Evolutionary conservation across 2,797 vertebrate species (phyloP).

Genomic region (Bufotes viridis): DNA sequence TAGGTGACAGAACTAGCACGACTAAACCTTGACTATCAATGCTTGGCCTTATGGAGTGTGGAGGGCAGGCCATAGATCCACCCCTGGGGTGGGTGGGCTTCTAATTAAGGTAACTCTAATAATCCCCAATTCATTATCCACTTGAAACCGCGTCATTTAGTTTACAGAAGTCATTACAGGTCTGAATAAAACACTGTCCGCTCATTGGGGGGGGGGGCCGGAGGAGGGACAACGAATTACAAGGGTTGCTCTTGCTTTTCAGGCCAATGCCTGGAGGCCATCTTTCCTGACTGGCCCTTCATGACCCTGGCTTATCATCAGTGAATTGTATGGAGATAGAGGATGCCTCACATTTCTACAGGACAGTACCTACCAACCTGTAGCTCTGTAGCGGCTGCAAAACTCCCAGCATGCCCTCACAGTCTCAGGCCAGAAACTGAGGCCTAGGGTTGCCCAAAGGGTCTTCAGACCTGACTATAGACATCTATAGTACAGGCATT

Average conservation of each 20-base stretch:
- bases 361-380: background rate
- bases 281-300: slow-evolving; percentile 12
- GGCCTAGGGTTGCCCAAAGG: background rate
- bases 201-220: slow-evolving; percentile 1
- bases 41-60: background rate
- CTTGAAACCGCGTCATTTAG: background rate
- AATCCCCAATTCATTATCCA: slow-evolving; percentile 30
- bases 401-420: background rate
- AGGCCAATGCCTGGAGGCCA: background rate
- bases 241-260: background rate
- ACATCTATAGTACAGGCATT: background rate
- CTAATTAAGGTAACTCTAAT: slow-evolving; percentile 16
- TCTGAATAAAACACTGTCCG: background rate
- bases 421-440: too few relatives aligned
- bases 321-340: background rate
- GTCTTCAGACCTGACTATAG: background rate
- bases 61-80: too few relatives aligned
- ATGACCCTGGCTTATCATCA: background rate
- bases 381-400: background rate
- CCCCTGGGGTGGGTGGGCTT: background rate
- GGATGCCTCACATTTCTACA: background rate
- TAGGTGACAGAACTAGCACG: background rate
- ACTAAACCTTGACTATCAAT: background rate
- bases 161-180: slow-evolving; percentile 25
- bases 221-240: background rate